phyloP scores from a whole-genome alignment of 2,113 vertebrate species.

The Dicerorhinus sumatrensis region DNA sequence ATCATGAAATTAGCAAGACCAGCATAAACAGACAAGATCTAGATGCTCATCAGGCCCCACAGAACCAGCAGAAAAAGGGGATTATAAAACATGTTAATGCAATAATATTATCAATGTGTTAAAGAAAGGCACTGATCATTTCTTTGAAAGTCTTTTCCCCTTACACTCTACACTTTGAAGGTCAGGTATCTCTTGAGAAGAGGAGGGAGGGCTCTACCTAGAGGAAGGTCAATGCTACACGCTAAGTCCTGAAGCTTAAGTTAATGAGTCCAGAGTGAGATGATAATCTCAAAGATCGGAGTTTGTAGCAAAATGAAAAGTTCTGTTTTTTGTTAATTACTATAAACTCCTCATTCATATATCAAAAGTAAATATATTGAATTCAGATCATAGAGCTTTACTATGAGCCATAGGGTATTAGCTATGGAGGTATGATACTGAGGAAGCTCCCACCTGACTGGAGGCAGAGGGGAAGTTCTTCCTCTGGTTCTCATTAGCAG shows the following conservation, averaged over 20 bases:
- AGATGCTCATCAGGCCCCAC: not conserved
- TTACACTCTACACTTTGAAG: not conserved
- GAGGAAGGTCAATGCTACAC: not conserved
- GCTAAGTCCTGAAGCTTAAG: not conserved
- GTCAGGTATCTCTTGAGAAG: not conserved
- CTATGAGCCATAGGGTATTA: not conserved
- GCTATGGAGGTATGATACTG: not conserved
- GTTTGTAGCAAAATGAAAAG: not conserved
- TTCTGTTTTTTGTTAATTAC: not conserved
- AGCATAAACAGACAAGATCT: not conserved
- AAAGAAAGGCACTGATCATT: not conserved
- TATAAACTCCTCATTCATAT: not conserved
- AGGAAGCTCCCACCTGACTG: not conserved
- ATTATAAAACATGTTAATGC: not conserved
- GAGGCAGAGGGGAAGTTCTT: not conserved
- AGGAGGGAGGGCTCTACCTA: not conserved
- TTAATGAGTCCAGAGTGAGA: not conserved
- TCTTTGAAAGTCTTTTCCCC: constrained; percentile 26
- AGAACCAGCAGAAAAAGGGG: not conserved
- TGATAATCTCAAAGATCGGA: not conserved
- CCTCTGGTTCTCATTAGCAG: not conserved
- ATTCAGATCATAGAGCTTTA: not conserved
- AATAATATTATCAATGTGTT: not conserved
- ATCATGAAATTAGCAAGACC: not conserved
- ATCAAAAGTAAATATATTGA: not conserved